Percentiles rank a stretch among this genome's conserved stretches.
Evolutionary conservation across 1,140 invertebrate genomes (phyloP).

Genomic region (Bombus superbus): DNA sequence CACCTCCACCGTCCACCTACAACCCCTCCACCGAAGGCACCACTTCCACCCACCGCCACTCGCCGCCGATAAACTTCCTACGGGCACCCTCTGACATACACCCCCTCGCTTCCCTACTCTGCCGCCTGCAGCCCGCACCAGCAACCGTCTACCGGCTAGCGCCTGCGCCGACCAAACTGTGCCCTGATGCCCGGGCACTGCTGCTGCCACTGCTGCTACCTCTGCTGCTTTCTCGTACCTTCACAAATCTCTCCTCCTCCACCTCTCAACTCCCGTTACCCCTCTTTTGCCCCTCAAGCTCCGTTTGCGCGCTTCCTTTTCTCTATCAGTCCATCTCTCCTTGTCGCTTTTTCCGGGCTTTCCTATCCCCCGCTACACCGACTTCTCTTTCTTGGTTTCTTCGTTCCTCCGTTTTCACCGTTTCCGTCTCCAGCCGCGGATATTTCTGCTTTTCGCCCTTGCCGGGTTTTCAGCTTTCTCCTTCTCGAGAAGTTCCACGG

Average conservation of each 20-base stretch:
- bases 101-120: constrained; percentile 54
- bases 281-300: constrained; percentile 4
- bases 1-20: constrained; percentile 56
- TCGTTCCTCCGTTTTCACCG: background rate
- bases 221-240: constrained; percentile 67
- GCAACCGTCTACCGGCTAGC: constrained; percentile 61
- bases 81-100: constrained; percentile 61
- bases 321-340: constrained; percentile 4
- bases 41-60: constrained; percentile 52
- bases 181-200: constrained; percentile 79
- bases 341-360: constrained; percentile 10
- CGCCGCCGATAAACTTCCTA: constrained; percentile 71
- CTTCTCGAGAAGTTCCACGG: background rate
- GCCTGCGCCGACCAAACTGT: constrained; percentile 71
- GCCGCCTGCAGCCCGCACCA: constrained; percentile 67
- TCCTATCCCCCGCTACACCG: constrained; percentile 10
- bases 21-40: constrained; percentile 44
- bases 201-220: constrained; percentile 67
- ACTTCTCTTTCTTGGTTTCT: background rate
- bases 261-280: background rate
- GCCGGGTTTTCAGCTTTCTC: background rate
- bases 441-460: background rate
- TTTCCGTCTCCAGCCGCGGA: background rate
- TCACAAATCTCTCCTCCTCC: constrained; percentile 67
- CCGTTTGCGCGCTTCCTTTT: constrained; percentile 26